Evolutionary conservation across 2,888 invertebrate genomes (phyloP), one percentile per base, ranked within the genome.

Genomic region (Heliconius ethilla): DNA sequence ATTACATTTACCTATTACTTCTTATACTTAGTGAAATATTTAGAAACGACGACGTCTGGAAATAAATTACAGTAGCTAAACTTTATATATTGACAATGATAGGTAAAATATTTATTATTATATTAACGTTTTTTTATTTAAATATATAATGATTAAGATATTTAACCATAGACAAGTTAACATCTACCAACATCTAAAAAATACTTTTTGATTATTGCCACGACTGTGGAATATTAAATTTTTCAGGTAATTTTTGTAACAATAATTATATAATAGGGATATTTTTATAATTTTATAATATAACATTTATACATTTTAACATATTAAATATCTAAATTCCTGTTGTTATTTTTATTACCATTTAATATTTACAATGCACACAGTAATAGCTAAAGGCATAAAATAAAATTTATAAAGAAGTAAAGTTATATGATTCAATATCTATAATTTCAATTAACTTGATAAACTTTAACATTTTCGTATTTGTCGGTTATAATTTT

Each of bases 101-200:
- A 40, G 13, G 1, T 4, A 10, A 67, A 67, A 37, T 69, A 40
- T 40, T 13, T 9, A 15, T 40, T 29, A 4, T 29, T 29, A 29
- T 33, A 33, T 6, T 33, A 33, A 33, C 33, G 33, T 33, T 33
- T 33, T 33, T 33, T 33, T 69, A 69, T 69, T 69, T n/a, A 72
- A 59, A 72, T 59, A 33, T 29, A 33, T 59, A 72, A 72, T 37
- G 59, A 59, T 72, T 72, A 33, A 15, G n/a, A 72, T 33, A 13
- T 69, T 40, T 7, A 72, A 59, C 59, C 72, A 72, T 59, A 27
- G 33, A 72, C 9, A 59, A 59, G 3, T 7, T 37, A 72, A 11
- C 33, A 13, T 29, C 33, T 72, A 59, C 59, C 72, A 72, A 72
- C 72, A 10, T 55, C 4, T 59, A 72, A n/a, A 37, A 59, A 59